Conservation (phyloP, 2,888 invertebrate species). For the Tridacna gigas region DNA sequence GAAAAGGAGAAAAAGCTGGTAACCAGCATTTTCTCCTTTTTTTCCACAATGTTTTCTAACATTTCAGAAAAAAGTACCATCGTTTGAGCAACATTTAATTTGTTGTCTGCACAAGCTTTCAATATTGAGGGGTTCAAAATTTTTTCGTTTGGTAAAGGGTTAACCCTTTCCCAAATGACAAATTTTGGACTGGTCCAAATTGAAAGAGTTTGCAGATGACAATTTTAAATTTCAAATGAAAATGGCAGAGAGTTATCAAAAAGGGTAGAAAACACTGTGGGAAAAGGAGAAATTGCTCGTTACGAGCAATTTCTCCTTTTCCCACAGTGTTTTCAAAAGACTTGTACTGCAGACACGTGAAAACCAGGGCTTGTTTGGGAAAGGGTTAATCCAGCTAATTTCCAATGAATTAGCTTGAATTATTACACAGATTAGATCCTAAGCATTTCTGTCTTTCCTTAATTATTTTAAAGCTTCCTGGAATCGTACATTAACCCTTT, state of each 20-base stretch:
- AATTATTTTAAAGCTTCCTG: too few species aligned
- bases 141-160: background rate
- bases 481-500: too few species aligned
- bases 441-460: too few species aligned
- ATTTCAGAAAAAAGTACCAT: too few species aligned
- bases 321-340: background rate
- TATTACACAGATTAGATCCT: too few species aligned
- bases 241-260: background rate
- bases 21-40: slow-evolving; percentile 8
- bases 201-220: background rate
- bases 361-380: background rate
- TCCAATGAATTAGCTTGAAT: too few species aligned
- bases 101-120: too few species aligned
- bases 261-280: background rate
- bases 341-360: background rate
- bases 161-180: background rate
- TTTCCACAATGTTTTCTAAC: slow-evolving; percentile 2
- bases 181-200: too few species aligned
- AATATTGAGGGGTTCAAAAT: too few species aligned
- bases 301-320: background rate
- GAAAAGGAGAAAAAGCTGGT: slow-evolving; percentile 3
- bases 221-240: background rate
- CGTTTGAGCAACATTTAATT: too few species aligned
- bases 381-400: background rate
- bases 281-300: background rate